A percentile compares a stretch with the other conserved stretches of the same genome.
phyloP scores from a whole-genome alignment of 1,140 invertebrate species.

The Drosophila busckii region DNA sequence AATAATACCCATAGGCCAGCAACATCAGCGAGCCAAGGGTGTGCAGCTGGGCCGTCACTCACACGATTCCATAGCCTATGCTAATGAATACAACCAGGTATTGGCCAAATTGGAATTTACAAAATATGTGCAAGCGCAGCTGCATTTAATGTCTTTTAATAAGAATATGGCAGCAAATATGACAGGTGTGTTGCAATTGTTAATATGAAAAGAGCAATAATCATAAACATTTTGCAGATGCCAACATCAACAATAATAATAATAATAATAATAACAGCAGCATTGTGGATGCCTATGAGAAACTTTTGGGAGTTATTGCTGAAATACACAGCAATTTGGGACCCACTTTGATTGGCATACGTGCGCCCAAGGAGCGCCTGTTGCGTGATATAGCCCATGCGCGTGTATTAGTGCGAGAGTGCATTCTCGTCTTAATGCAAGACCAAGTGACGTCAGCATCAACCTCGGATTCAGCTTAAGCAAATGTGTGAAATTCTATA shows the following conservation, averaged over 20 bases:
- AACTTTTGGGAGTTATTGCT: constrained; percentile 24
- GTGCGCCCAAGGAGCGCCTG: constrained; percentile 49
- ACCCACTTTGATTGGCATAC: constrained; percentile 33
- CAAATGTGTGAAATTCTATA: constrained; percentile 9
- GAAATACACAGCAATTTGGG: constrained; percentile 34
- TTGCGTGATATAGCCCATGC: constrained; percentile 51
- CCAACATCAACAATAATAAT: no score
- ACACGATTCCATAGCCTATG: constrained; percentile 26
- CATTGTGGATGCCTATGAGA: constrained; percentile 29
- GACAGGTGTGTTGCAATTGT: background rate
- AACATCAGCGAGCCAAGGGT: background rate
- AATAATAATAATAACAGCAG: background rate
- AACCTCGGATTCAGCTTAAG: constrained; percentile 17
- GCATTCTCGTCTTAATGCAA: constrained; percentile 31
- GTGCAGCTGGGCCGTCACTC: constrained; percentile 13
- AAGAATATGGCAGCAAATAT: background rate
- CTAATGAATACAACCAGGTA: constrained; percentile 52
- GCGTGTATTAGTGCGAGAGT: constrained; percentile 42
- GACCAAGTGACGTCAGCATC: constrained; percentile 10
- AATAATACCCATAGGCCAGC: constrained; percentile 19
- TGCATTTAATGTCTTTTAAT: constrained; percentile 34
- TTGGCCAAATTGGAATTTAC: constrained; percentile 60
- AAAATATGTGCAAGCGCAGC: constrained; percentile 47
- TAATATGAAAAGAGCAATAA: no score
- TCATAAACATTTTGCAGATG: no score